Percentiles rank a stretch among this genome's conserved stretches.
phyloP scores from a whole-genome alignment of 92 coral and sea anemone genomes.

The Micromussa lordhowensis region DNA sequence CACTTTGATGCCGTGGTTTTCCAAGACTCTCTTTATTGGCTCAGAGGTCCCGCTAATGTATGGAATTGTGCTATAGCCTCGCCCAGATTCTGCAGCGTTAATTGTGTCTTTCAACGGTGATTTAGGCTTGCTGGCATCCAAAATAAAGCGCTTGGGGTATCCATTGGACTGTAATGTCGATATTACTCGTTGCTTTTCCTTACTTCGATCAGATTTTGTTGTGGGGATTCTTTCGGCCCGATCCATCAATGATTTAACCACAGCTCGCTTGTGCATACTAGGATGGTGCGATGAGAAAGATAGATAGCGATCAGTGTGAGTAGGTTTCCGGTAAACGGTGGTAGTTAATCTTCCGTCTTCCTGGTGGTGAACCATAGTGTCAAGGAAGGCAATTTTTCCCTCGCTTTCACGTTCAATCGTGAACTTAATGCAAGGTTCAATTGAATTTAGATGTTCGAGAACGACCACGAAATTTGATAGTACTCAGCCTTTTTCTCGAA shows the following conservation, averaged over 20 bases:
- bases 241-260: constrained; percentile 15
- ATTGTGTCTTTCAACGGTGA: neutral
- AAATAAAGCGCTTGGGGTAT: constrained; percentile 35
- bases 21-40: too few species aligned
- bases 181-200: constrained; percentile 21
- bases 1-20: too few species aligned
- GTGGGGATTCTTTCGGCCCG: constrained; percentile 22
- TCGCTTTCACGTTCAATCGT: constrained; percentile 34
- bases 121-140: constrained; percentile 10
- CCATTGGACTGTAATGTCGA: constrained; percentile 19
- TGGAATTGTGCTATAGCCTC: neutral
- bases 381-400: constrained; percentile 17
- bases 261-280: constrained; percentile 20
- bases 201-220: constrained; percentile 3
- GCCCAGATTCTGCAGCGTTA: neutral
- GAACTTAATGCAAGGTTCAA: constrained; percentile 37
- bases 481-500: too few species aligned
- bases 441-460: constrained; percentile 25
- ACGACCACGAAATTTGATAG: neutral
- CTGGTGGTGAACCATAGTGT: constrained; percentile 4
- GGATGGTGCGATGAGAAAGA: constrained; percentile 26
- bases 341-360: constrained; percentile 19
- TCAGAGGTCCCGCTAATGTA: neutral
- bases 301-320: constrained; percentile 9
- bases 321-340: constrained; percentile 29